A percentile compares a stretch with the other conserved stretches of the same genome.
Evolutionary conservation across 2,888 invertebrate genomes (phyloP).

Genomic region (Euplagia quadripunctaria): DNA sequence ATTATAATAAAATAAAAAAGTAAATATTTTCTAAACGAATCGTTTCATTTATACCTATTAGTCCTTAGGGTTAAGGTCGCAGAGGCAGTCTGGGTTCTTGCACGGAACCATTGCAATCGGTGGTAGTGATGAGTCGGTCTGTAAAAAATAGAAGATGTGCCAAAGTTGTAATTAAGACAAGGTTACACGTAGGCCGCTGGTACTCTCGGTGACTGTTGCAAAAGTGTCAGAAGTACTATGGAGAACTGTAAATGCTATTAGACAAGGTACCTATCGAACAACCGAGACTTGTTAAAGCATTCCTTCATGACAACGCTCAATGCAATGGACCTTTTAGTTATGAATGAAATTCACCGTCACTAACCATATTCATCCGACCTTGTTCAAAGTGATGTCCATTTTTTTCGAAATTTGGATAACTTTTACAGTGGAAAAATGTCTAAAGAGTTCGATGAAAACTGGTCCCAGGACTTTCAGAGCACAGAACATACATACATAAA

Average conservation of each 20-base stretch:
- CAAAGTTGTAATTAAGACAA: neutral
- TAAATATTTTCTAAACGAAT: constrained; percentile 65
- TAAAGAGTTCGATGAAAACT: no score
- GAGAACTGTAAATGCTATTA: neutral
- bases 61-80: constrained; percentile 50
- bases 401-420: no score
- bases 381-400: neutral
- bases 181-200: neutral
- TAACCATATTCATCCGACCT: neutral
- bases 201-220: neutral
- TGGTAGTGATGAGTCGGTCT: constrained; percentile 57
- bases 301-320: neutral
- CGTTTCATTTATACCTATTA: constrained; percentile 59
- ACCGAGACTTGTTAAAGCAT: neutral
- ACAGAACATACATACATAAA: neutral
- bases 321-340: no score
- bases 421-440: neutral
- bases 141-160: constrained; percentile 22
- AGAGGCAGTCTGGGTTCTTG: constrained; percentile 53
- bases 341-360: neutral
- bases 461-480: neutral
- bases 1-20: constrained; percentile 62
- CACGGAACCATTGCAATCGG: constrained; percentile 56
- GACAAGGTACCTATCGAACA: neutral
- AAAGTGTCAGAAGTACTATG: neutral